A percentile compares a stretch with the other conserved stretches of the same genome.
These are phyloP conservation scores for Caenorhabditis sulstoni DNA, from an alignment of 2,888 invertebrate species.

Conservation along the genomic window DNA sequence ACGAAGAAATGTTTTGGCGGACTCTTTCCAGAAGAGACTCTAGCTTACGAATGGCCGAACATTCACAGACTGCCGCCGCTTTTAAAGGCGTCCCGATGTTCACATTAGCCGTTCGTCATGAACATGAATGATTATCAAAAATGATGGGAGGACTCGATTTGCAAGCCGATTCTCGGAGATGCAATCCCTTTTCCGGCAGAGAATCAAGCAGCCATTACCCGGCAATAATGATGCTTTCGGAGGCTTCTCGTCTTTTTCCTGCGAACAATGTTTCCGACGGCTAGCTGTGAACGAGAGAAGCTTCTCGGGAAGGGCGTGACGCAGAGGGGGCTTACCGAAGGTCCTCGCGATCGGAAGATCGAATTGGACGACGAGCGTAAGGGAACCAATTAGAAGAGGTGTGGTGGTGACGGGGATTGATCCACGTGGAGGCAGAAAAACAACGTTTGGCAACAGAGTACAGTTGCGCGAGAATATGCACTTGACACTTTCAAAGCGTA, in stretches of 20 bases:
- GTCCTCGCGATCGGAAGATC: neutral
- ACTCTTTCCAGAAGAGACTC: constrained; percentile 9
- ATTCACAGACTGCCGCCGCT: neutral
- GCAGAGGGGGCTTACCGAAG: neutral
- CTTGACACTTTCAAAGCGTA: constrained; percentile 49
- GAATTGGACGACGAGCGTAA: neutral
- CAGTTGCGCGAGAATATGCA: constrained; percentile 23
- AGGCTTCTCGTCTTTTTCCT: constrained; percentile 9
- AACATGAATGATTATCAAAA: constrained; percentile 32
- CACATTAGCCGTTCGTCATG: constrained; percentile 5
- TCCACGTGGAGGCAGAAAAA: neutral
- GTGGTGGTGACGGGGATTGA: too few species aligned
- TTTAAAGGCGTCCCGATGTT: constrained; percentile 22
- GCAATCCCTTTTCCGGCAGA: constrained; percentile 40
- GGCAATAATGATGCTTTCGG: constrained; percentile 32
- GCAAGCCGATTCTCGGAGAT: constrained; percentile 32
- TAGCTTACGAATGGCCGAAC: constrained; percentile 1
- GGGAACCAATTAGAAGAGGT: neutral
- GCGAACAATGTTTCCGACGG: constrained; percentile 39
- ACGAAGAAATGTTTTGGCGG: neutral
- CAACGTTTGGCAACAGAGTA: constrained; percentile 34
- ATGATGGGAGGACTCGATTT: constrained; percentile 22
- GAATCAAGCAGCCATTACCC: constrained; percentile 40
- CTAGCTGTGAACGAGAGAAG: constrained; percentile 9
- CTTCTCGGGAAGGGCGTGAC: constrained; percentile 29